These are phyloP conservation scores for Anabacerthia variegaticeps DNA, from an alignment of 2,797 vertebrate genomes.

Conservation along the genomic window DNA sequence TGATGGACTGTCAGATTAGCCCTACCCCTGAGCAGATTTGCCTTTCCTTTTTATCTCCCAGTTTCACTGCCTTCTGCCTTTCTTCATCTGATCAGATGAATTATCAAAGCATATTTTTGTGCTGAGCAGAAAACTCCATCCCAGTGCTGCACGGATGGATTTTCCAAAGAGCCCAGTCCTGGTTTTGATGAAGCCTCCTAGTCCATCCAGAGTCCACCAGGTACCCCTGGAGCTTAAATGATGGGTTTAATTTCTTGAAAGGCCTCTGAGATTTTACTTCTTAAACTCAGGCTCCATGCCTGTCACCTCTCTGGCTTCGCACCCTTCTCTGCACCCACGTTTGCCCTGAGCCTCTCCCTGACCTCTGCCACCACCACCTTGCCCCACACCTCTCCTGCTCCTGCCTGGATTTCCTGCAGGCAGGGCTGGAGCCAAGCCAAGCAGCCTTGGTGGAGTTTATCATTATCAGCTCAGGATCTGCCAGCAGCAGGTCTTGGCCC, in stretches of 20 bases:
- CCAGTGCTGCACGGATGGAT: background rate
- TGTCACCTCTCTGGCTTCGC: background rate
- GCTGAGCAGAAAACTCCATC: background rate
- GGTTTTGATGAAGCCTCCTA: background rate
- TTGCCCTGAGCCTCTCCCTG: background rate
- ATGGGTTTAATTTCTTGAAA: accelerated
- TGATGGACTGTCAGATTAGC: background rate
- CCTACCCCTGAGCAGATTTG: background rate
- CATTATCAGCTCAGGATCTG: background rate
- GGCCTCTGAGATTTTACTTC: background rate
- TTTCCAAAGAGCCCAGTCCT: background rate
- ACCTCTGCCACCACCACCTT: background rate
- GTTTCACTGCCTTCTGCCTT: conserved; percentile 14
- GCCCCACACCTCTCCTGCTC: background rate
- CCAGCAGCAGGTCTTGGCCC: background rate
- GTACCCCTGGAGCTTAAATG: background rate
- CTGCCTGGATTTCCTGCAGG: background rate
- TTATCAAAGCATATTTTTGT: background rate
- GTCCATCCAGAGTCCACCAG: background rate
- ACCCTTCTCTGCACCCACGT: background rate
- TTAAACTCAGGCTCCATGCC: background rate
- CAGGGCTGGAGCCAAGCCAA: background rate
- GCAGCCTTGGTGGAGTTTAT: background rate
- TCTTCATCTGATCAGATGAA: background rate
- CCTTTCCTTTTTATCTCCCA: background rate